Evolutionary conservation across 2,888 invertebrate genomes (phyloP), one percentile per base, ranked within the genome.

Genomic region (Globia sparganii): DNA sequence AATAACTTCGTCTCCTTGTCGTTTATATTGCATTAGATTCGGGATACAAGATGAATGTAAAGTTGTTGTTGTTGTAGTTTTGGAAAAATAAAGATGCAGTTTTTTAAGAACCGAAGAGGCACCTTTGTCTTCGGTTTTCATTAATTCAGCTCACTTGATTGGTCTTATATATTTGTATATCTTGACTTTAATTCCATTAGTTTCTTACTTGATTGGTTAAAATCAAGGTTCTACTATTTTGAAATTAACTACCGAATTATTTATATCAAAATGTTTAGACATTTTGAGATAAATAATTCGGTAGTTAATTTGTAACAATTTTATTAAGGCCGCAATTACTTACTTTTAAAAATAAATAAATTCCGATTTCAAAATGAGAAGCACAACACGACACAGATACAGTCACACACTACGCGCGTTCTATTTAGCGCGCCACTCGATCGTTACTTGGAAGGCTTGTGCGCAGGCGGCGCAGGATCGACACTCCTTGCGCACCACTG

Each of bases 401-500:
- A 65, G 74, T 78, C 84, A 80, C 80, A 75, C 75, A 86, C 88
- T 72, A 76, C 62, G 62, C 75, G 84, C 88, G 87, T 87, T 86
- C 85, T 87, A 88, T 88, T 87, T 86, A 84, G 31, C 62, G 79
- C 64, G 59, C 53, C 40, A 61, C 76, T 78, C 69, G 15, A 62
- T 75, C 71, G 76, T 74, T 73, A 75, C 76, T 75, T 80, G 80
- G 28, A 18, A 61, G 59, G 49, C 72, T 78, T 73, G 62, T 70
- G 71, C 78, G 80, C 85, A 86, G 83, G 83, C 78, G 79, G 74
- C 80, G 81, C 85, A 88, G 88, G 88, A 86, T 85, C 69, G 58
- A 69, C 79, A 75, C 84, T 85, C 86, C 89, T 87, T 85, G 71
- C 61, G 80, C 78, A 71, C 59, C 76, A 89, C 86, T 89, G 90